Evolutionary conservation across 2,888 invertebrate species (phyloP), one percentile per base, ranked within the genome.

Genomic region (Cephus pygmeus): DNA sequence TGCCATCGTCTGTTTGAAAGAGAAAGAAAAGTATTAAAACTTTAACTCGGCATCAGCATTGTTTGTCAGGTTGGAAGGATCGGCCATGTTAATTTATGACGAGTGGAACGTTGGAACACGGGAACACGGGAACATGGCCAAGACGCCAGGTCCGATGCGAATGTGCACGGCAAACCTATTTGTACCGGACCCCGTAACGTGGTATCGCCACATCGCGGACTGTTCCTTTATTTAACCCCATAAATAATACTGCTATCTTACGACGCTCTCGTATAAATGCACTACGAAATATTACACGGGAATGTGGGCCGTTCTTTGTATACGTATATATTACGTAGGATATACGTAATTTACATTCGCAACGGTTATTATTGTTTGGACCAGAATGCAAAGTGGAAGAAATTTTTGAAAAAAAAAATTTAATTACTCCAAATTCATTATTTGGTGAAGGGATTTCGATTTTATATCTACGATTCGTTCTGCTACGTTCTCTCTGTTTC

Each of bases 141-240:
- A 71, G 75, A 80, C 77, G 78, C 76, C 76, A 71, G 78, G 71
- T 69, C 76, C 83, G 85, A 88, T 88, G 84, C 80, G 83, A 85
- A 85, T 80, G 83, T 82, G 85, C 83, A 84, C 82, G 85, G 87
- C 88, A 31, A 88, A 85, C 87, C 88, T 87, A 89, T 90, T 89
- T 89, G 90, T 90, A 90, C 85, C 82, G 79, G 77, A 83, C 69
- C 34, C 71, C 34, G 12, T 71, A 56, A 56, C 34, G 79, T 75
- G 84, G 82, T 89, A 90, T 89, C 89, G 85, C 86, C 79, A 84
- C 84, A 89, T 90, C 89, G 88, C 86, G 84, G 85, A 81, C 80
- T 87, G 86, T 88, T 87, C 85, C 88, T 89, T 90, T 88, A 90
- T 89, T 90, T 88, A 88, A 89, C 87, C 88, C 88, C 88, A 90